Evolutionary conservation across 2,797 vertebrate species (phyloP).

Genomic region (Cynopterus sphinx): DNA sequence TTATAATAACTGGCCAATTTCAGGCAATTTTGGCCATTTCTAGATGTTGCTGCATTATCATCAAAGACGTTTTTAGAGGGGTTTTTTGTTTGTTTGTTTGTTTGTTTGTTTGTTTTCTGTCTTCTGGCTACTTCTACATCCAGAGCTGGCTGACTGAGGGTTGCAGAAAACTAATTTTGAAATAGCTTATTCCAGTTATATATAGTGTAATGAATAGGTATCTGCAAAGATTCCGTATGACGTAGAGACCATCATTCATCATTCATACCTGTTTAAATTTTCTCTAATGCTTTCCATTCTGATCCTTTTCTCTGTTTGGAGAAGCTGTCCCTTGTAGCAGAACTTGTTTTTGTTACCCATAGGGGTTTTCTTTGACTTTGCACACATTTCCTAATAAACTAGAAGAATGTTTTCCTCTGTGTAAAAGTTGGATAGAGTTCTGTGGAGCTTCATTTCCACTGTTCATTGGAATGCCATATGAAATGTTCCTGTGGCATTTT

Average conservation of each 20-base stretch:
- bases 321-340: neutral
- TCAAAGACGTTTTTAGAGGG: neutral
- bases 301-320: neutral
- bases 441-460: neutral
- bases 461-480: slow-evolving; percentile 53
- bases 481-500: slow-evolving; percentile 64
- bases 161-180: neutral
- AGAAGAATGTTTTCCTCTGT: slow-evolving; percentile 63
- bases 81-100: neutral
- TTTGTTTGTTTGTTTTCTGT: too few species aligned
- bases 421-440: slow-evolving; percentile 49
- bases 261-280: neutral
- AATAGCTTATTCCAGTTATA: neutral
- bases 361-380: slow-evolving; percentile 42
- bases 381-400: slow-evolving; percentile 47
- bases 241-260: neutral
- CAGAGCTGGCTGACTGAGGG: neutral
- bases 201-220: neutral
- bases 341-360: slow-evolving; percentile 40
- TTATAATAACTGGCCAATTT: neutral
- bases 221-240: neutral
- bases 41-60: slow-evolving; percentile 4
- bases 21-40: neutral
- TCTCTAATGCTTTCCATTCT: neutral
- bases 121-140: neutral